Percentiles rank a stretch among this genome's conserved stretches.
phyloP scores from a whole-genome alignment of 92 coral and sea anemone genomes.

The Epizoanthus ramosus region DNA sequence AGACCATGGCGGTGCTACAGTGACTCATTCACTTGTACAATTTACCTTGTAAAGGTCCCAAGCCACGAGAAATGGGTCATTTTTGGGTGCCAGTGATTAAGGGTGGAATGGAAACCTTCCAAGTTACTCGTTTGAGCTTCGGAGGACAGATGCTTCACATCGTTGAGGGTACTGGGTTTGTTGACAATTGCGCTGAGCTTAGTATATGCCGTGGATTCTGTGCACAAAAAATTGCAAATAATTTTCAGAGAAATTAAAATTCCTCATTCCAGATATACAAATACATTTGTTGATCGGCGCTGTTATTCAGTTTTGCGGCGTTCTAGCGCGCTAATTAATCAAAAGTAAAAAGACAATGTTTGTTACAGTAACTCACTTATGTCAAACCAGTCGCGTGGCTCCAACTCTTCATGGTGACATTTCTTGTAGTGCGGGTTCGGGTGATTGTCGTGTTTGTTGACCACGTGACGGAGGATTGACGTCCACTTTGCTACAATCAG shows the following conservation, averaged over 20 bases:
- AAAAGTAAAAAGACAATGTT: neutral
- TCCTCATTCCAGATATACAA: neutral
- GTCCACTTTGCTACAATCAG: no score
- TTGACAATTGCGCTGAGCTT: neutral
- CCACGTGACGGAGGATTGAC: no score
- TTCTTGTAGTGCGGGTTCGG: constrained; percentile 10
- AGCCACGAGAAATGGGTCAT: constrained; percentile 42
- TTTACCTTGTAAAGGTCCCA: neutral
- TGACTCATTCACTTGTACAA: neutral
- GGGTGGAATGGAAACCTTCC: constrained; percentile 3
- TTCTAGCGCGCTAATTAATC: constrained; percentile 16
- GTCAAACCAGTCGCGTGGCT: constrained; percentile 40
- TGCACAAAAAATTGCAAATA: no score
- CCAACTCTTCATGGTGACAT: constrained; percentile 44
- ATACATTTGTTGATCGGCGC: neutral
- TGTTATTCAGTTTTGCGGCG: constrained; percentile 23
- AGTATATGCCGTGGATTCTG: constrained; percentile 2
- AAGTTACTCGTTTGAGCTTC: constrained; percentile 24
- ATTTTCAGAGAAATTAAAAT: no score
- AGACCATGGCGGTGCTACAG: constrained; percentile 11
- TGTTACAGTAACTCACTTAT: constrained; percentile 26
- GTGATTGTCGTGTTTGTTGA: no score
- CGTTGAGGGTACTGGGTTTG: neutral
- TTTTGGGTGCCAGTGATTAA: constrained; percentile 15
- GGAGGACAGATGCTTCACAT: constrained; percentile 15